These are phyloP conservation scores for Sisor rabdophorus DNA, from an alignment of 2,113 vertebrate genomes.

Conservation along the genomic window DNA sequence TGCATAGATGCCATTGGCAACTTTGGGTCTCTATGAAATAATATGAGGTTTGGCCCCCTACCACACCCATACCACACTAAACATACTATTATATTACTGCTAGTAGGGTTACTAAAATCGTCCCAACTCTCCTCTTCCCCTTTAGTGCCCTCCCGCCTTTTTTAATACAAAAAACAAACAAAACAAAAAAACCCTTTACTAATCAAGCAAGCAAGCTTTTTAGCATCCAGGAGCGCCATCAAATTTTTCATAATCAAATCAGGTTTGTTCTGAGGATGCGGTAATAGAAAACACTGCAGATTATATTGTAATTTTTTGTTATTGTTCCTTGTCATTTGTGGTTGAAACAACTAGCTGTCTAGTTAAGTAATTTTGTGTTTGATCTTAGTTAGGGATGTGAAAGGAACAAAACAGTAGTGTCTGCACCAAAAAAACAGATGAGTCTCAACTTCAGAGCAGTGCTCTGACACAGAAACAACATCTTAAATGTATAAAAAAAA, in stretches of 20 bases:
- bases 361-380: neutral
- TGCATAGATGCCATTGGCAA: too few species aligned
- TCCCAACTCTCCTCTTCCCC: too few species aligned
- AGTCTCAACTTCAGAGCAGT: neutral
- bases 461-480: neutral
- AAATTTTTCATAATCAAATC: slow-evolving; percentile 4
- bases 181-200: neutral
- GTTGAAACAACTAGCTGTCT: neutral
- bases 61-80: too few species aligned
- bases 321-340: slow-evolving; percentile 6
- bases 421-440: neutral
- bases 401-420: neutral
- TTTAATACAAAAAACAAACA: too few species aligned
- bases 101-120: too few species aligned
- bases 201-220: neutral
- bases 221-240: neutral
- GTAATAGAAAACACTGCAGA: slow-evolving; percentile 1
- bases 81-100: too few species aligned
- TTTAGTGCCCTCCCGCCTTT: too few species aligned
- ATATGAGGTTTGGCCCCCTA: too few species aligned
- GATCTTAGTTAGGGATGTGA: neutral
- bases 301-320: neutral
- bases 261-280: neutral
- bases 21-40: too few species aligned
- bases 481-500: neutral